phyloP scores from a whole-genome alignment of 2,113 vertebrate genomes.

The Echinops telfairi region DNA sequence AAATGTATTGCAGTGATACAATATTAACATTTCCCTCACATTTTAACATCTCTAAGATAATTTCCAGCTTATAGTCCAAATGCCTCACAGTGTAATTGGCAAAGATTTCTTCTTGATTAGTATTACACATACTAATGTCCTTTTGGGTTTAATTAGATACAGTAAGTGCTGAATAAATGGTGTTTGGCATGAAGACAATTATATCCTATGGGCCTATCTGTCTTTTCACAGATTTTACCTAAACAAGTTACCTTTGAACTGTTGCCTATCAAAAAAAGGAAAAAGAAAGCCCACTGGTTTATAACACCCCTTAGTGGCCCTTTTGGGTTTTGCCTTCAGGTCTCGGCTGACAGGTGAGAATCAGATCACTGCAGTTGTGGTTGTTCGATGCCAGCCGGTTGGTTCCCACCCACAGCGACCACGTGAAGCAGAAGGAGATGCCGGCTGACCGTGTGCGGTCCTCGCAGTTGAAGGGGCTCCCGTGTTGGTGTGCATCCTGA shows the following conservation, averaged over 20 bases:
- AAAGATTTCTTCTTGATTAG: background rate
- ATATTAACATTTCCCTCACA: background rate
- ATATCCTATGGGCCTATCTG: background rate
- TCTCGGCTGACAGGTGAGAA: background rate
- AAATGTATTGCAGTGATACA: background rate
- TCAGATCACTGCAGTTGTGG: background rate
- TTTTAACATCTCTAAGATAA: constrained; percentile 29
- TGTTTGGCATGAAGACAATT: constrained; percentile 1
- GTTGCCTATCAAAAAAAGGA: background rate
- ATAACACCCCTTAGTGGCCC: background rate
- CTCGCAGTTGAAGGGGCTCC: background rate
- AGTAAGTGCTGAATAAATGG: constrained; percentile 1
- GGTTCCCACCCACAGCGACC: too few relatives aligned
- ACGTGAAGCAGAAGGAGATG: too few relatives aligned
- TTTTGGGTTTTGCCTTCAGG: constrained; percentile 7
- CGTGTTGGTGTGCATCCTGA: background rate
- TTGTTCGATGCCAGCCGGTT: too few relatives aligned
- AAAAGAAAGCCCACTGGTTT: background rate
- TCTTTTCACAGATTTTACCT: constrained; percentile 7
- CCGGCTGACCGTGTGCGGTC: too few relatives aligned
- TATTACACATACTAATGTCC: constrained; percentile 24
- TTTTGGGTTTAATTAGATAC: constrained; percentile 20
- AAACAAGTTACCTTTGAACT: background rate
- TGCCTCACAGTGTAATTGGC: background rate
- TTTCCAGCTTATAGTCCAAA: background rate